Percentiles rank a stretch among this genome's conserved stretches.
Conservation (phyloP, 2,888 invertebrate species). For the Ptychoptera contaminata region DNA sequence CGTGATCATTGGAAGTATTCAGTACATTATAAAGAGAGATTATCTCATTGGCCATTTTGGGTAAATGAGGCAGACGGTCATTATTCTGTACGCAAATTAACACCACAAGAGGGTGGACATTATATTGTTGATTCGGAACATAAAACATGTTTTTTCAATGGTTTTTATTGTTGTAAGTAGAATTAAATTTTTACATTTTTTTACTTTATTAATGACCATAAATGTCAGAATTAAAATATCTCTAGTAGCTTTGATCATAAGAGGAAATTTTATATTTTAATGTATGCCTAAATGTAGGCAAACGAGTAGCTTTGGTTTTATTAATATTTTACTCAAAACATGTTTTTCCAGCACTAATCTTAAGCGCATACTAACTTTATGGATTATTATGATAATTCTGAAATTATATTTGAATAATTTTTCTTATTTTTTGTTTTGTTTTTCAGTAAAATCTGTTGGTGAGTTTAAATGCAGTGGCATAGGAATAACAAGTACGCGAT, state of each 20-base stretch:
- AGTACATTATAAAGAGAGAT: constrained; percentile 43
- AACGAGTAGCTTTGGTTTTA: too few relatives aligned
- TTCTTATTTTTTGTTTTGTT: too few relatives aligned
- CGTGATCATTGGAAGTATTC: constrained; percentile 54
- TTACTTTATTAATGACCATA: constrained; percentile 1
- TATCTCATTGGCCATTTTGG: constrained; percentile 47
- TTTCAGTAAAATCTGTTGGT: constrained; percentile 44
- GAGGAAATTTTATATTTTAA: background rate
- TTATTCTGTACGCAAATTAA: constrained; percentile 39
- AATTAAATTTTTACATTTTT: background rate
- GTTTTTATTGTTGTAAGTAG: constrained; percentile 43
- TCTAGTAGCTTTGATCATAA: background rate
- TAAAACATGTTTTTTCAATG: constrained; percentile 42
- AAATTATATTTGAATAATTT: too few relatives aligned
- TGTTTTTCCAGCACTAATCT: too few relatives aligned
- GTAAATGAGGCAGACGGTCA: constrained; percentile 39
- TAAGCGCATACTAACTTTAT: too few relatives aligned
- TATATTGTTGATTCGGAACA: constrained; percentile 45
- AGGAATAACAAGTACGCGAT: constrained; percentile 32
- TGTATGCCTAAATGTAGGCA: background rate
- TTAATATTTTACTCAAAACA: too few relatives aligned
- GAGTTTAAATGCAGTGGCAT: constrained; percentile 39
- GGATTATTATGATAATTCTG: too few relatives aligned
- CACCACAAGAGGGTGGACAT: constrained; percentile 25
- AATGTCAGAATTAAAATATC: background rate